Conservation (phyloP, 2,113 vertebrate species). For the Sinocyclocheilus anshuiensis region DNA sequence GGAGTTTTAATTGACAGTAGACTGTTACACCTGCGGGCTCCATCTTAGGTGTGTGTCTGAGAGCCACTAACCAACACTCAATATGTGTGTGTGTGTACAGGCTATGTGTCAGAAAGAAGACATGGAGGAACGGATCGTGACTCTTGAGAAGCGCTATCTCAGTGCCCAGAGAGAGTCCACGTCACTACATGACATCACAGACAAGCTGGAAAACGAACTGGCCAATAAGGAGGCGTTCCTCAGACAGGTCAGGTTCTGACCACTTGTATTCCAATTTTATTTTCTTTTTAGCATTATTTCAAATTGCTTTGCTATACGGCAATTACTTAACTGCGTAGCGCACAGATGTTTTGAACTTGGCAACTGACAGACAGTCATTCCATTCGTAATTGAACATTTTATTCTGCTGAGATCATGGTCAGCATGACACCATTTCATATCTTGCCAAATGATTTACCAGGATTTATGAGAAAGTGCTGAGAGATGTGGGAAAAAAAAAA, state of each 20-base stretch:
- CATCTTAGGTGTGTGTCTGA: neutral
- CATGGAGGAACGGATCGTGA: constrained; percentile 98
- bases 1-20: constrained; percentile 34
- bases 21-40: neutral
- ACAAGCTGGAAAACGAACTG: constrained; percentile 96
- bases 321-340: neutral
- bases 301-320: neutral
- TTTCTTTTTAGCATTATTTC: neutral
- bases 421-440: neutral
- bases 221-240: constrained; percentile 98
- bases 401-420: neutral
- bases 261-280: constrained; percentile 13
- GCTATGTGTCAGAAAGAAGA: constrained; percentile 99
- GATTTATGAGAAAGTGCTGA: neutral
- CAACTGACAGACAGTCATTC: neutral
- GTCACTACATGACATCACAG: constrained; percentile 98
- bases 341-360: constrained; percentile 14
- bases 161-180: constrained; percentile 98
- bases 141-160: constrained; percentile 96
- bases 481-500: neutral
- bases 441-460: neutral
- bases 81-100: constrained; percentile 66
- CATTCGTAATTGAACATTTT: neutral
- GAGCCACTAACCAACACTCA: neutral
- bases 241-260: constrained; percentile 82